These are phyloP conservation scores for Galerucella pusilla DNA, from an alignment of 2,888 invertebrate genomes.

Conservation along the genomic window DNA sequence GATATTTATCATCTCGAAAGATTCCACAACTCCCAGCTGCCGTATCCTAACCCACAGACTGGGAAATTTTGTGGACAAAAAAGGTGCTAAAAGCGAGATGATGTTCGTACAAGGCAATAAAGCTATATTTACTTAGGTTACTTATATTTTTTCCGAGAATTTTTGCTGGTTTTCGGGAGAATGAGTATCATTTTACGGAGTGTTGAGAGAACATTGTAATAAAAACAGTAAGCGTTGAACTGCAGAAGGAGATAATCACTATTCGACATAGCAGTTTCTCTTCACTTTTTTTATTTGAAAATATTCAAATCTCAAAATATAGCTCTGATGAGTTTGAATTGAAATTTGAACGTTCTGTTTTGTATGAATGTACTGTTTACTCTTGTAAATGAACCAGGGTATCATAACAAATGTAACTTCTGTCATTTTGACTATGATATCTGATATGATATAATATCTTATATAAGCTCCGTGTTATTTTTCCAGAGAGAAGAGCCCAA, in stretches of 20 bases:
- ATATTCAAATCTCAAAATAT: no score
- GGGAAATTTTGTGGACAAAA: slow-evolving; percentile 41
- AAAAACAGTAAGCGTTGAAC: background rate
- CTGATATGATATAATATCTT: no score
- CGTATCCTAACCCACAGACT: slow-evolving; percentile 32
- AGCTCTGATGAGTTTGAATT: no score
- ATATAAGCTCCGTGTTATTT: no score
- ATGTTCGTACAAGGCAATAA: background rate
- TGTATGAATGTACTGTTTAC: no score
- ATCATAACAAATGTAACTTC: no score
- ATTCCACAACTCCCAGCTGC: slow-evolving; percentile 34
- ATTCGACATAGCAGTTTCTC: no score
- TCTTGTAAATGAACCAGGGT: no score
- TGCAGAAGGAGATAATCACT: background rate
- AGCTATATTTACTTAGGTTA: slow-evolving; percentile 11
- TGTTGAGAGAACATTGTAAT: slow-evolving; percentile 7
- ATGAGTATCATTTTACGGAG: slow-evolving; percentile 15
- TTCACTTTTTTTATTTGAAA: no score
- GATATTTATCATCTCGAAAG: slow-evolving; percentile 58
- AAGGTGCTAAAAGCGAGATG: slow-evolving; percentile 12
- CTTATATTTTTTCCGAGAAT: slow-evolving; percentile 18
- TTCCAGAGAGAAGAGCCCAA: no score
- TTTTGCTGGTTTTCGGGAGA: background rate
- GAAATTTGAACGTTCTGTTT: no score
- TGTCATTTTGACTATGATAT: no score